Conservation (phyloP, 2,888 invertebrate species). For the Euphydryas editha region DNA sequence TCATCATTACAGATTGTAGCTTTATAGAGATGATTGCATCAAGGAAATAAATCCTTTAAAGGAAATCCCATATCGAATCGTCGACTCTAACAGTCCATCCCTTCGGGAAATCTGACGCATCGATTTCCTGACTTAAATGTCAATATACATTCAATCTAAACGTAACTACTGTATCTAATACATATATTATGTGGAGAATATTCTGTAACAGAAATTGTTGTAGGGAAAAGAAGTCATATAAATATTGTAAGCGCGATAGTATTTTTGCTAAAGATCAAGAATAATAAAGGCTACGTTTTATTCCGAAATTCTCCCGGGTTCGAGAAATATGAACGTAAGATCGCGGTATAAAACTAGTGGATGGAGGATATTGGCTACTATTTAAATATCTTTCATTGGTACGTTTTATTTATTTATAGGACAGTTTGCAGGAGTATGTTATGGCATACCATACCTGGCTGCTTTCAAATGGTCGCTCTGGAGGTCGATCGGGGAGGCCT, state of each 20-base stretch:
- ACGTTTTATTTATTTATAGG: too few species aligned
- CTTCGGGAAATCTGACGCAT: constrained; percentile 67
- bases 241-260: neutral
- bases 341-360: too few species aligned
- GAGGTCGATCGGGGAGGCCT: too few species aligned
- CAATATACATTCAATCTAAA: constrained; percentile 31
- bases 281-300: too few species aligned
- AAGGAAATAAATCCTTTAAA: constrained; percentile 44
- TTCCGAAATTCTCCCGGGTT: too few species aligned
- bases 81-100: constrained; percentile 47
- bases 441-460: too few species aligned
- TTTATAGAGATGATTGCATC: constrained; percentile 25
- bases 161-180: constrained; percentile 1
- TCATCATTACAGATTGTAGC: constrained; percentile 4
- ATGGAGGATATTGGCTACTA: too few species aligned
- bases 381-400: too few species aligned
- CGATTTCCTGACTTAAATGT: constrained; percentile 45
- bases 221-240: neutral
- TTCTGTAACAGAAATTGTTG: neutral
- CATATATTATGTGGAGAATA: constrained; percentile 4
- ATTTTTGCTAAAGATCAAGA: neutral
- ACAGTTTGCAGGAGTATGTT: too few species aligned
- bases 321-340: too few species aligned
- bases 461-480: too few species aligned
- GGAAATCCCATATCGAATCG: constrained; percentile 52